Evolutionary conservation across 2,888 invertebrate species (phyloP), one percentile per base, ranked within the genome.

Genomic region (Tenthredo mesomela): DNA sequence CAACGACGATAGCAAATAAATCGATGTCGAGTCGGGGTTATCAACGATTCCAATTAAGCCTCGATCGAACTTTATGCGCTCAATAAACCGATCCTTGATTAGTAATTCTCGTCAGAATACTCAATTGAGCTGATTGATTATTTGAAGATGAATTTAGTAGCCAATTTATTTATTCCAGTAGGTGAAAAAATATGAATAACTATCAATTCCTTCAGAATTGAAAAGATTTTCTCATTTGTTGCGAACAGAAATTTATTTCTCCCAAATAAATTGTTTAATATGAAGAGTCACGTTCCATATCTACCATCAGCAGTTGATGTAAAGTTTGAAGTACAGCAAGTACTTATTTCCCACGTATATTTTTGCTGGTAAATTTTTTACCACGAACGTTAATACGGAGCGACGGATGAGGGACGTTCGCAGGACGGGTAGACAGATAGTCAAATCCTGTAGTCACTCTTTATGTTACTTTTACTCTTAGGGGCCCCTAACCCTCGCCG

Each of bases 401-500:
- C 43, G 43, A 73, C 40, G 73, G 73, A 43, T 40, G 21, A 10
- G 40, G 43, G 43, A 73, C 73, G 67, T 58, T 6, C 29, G 29
- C 58, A 67, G 29, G 54, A 54, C 29, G 77, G 77, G 77, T 18
- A 77, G 10, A 29, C 29, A 54, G 77, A 77, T 77, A 54, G 77
- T 77, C 25, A 50, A 54, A 77, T 77, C 77, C 77, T 54, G 80
- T 21, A 40, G 61, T 58, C 10, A 15, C 40, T 58, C 58, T 78
- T 78, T 78, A 78, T 78, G 54, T 54, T 80, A 80, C 61, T 21
- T 25, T 58, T 21, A 37, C 25, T 47, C 75, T 33, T 21, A 58
- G 40, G 5, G 65, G 21, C 43, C n/a, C n/a, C n/a, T 21, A 82
- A 47, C 43, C 67, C 67, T 43, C 86, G 87, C 89, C 90, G 89